Evolutionary conservation across 2,113 vertebrate genomes (phyloP), one percentile per base, ranked within the genome.

Genomic region (Hydrochoerus hydrochaeris): DNA sequence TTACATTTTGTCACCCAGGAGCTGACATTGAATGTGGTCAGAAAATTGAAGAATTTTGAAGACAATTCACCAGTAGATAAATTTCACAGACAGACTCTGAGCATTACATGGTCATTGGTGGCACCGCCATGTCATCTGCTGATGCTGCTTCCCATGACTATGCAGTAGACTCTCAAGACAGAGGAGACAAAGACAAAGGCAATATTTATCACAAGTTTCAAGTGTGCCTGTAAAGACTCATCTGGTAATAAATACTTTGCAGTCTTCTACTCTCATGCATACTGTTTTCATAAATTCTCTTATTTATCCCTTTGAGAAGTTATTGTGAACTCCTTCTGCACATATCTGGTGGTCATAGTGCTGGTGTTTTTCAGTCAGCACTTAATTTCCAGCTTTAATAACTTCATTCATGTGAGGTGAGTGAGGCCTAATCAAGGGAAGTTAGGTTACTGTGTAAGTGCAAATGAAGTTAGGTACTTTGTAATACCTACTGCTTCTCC

Each of bases 91-190:
- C 84, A 63, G 57, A 5, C 7, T 28, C 16, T 22, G n/a, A 90
- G 17, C 3, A 13, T 20, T 65, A 19, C 7, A 4, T 38, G 10
- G 7, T 3, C 14, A 2, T 19, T 13, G 8, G 4, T 46, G 32
- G 4, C 71, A 28, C 5, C 71, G 0, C 3, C 58, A 0, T 30
- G 20, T 84, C 30, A 24, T 24, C 69, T 52, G 30, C 57, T 20
- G 10, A 16, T 32, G 17, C 14, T 65, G 35, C n/a, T 94, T 5
- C 1, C 2, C 24, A 24, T 16, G 69, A n/a, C 49, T 90, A 14
- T 63, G 2, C 16, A 35, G 35, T 32, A 12, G 32, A 52, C 49
- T 57, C 54, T 57, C 54, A 13, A 58, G 57, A 57, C 7, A 62
- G 38, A 57, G 5, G 22, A 62, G 5, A 1, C 85, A 63, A 87